A percentile compares a stretch with the other conserved stretches of the same genome.
phyloP scores from a whole-genome alignment of 2,797 vertebrate genomes.

The Coregonus ussuriensis region DNA sequence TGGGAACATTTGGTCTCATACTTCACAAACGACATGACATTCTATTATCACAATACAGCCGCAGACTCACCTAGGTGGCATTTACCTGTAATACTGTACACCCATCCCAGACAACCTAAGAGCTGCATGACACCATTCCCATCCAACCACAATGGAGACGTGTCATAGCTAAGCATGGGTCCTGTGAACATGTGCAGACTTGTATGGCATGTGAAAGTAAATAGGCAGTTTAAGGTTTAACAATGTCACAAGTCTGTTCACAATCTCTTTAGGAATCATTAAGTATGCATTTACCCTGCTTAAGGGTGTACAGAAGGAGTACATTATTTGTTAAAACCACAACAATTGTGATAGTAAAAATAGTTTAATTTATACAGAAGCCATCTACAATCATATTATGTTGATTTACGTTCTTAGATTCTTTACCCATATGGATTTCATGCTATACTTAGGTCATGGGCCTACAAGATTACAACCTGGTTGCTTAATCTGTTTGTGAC shows the following conservation, averaged over 20 bases:
- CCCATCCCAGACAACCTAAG: conserved; percentile 50
- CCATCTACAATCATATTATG: too few relatives aligned
- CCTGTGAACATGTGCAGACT: neutral
- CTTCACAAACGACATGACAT: conserved; percentile 40
- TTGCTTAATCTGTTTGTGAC: conserved; percentile 52
- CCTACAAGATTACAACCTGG: conserved; percentile 27
- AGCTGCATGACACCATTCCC: conserved; percentile 42
- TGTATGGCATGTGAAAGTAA: neutral
- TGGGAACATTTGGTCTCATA: conserved; percentile 9
- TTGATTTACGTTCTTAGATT: too few relatives aligned
- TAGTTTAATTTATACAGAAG: neutral
- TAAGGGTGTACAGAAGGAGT: neutral
- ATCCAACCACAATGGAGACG: conserved; percentile 39
- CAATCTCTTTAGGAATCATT: neutral
- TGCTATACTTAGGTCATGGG: neutral
- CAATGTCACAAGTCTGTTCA: neutral
- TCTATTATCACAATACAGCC: conserved; percentile 58
- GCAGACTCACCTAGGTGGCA: conserved; percentile 59
- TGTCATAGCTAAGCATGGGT: conserved; percentile 9
- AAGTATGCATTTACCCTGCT: neutral
- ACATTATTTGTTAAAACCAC: neutral
- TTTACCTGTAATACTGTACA: conserved; percentile 62
- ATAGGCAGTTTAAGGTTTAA: neutral
- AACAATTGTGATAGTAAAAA: neutral
- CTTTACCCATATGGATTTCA: neutral